Evolutionary conservation across 2,113 vertebrate genomes (phyloP).

Genomic region (Tor tambroides): DNA sequence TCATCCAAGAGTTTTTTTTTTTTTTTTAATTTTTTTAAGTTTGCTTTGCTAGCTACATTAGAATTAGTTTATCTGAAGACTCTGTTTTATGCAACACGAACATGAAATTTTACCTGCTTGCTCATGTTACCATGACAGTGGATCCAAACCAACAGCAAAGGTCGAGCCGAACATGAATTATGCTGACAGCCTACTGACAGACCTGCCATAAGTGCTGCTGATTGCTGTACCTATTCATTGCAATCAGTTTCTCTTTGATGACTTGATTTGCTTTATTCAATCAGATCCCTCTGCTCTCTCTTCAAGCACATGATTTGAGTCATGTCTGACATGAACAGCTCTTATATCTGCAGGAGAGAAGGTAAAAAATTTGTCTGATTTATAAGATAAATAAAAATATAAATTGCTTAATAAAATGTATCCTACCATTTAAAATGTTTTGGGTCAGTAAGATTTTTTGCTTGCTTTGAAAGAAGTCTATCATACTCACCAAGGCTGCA

Average conservation of each 20-base stretch:
- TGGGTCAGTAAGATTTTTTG: too few relatives aligned
- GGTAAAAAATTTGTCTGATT: neutral
- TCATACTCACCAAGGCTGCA: neutral
- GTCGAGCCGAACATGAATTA: slow-evolving; percentile 11
- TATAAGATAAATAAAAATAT: neutral
- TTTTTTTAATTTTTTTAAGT: neutral
- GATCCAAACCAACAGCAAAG: neutral
- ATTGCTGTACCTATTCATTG: slow-evolving; percentile 39
- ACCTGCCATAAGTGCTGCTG: slow-evolving; percentile 23
- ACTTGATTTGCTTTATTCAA: slow-evolving; percentile 24
- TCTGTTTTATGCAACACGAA: slow-evolving; percentile 7
- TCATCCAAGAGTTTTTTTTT: too few relatives aligned
- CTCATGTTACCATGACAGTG: slow-evolving; percentile 13
- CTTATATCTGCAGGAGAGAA: neutral
- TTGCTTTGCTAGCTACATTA: neutral
- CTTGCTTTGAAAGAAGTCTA: neutral
- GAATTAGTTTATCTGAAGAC: neutral
- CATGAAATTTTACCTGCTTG: slow-evolving; percentile 14
- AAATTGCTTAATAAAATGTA: neutral
- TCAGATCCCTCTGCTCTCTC: neutral
- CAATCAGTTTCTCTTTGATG: neutral
- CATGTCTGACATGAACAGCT: neutral
- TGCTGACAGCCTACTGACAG: slow-evolving; percentile 21
- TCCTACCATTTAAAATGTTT: neutral
- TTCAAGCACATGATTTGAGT: slow-evolving; percentile 32